These are phyloP conservation scores for Archivesica marissinica DNA, from an alignment of 1,140 invertebrate species.

Conservation along the genomic window DNA sequence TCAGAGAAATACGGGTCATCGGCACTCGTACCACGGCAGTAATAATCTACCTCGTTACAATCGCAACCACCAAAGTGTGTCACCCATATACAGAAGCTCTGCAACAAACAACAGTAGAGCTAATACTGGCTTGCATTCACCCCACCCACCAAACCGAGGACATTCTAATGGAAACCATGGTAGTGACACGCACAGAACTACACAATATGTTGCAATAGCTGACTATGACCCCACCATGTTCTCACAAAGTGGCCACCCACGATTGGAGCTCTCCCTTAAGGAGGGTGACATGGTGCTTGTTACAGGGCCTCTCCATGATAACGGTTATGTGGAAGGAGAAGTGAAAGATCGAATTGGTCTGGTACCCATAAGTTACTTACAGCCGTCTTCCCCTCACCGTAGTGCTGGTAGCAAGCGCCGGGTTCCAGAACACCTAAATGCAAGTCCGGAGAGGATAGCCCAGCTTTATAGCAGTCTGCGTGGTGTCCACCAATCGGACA, in stretches of 20 bases:
- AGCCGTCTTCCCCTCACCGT: conserved; percentile 60
- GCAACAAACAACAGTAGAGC: background rate
- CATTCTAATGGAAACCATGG: background rate
- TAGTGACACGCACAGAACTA: background rate
- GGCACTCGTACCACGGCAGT: conserved; percentile 39
- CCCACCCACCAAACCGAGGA: background rate
- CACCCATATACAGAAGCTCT: background rate
- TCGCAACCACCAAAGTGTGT: conserved; percentile 17
- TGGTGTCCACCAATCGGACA: conserved; percentile 2
- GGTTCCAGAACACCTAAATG: conserved; percentile 46
- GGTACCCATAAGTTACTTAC: conserved; percentile 77
- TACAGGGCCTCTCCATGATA: conserved; percentile 70
- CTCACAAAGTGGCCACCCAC: conserved; percentile 73
- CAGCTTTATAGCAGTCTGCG: conserved; percentile 47
- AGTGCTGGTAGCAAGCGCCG: background rate
- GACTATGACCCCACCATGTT: conserved; percentile 76
- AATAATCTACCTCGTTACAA: conserved; percentile 25
- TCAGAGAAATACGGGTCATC: conserved; percentile 32
- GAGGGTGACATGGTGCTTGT: conserved; percentile 69
- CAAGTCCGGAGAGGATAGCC: conserved; percentile 52
- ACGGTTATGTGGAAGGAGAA: conserved; percentile 78
- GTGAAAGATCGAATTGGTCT: conserved; percentile 74
- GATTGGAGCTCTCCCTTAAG: conserved; percentile 72
- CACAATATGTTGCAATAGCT: conserved; percentile 71
- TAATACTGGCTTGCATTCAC: conserved; percentile 2